Conservation (phyloP, 2,797 vertebrate genomes). For the Karalla daura region DNA sequence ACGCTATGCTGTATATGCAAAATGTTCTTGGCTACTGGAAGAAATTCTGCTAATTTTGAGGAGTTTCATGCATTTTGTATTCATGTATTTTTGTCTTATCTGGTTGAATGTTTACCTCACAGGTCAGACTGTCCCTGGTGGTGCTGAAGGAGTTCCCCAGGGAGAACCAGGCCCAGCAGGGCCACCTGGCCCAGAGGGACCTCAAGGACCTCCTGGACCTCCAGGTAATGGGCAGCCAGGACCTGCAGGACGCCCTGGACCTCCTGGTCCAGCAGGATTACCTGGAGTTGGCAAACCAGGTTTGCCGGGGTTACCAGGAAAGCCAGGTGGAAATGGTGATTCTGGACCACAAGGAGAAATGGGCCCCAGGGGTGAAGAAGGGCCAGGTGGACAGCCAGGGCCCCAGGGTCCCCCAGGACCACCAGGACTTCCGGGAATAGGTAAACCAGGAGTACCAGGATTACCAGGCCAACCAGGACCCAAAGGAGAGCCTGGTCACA, state of each 20-base stretch:
- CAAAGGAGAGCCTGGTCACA: constrained; percentile 94
- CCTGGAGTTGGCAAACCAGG: constrained; percentile 94
- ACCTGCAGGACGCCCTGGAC: constrained; percentile 89
- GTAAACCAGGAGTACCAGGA: constrained; percentile 91
- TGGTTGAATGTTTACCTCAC: constrained; percentile 18
- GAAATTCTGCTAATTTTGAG: no score
- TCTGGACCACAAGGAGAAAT: constrained; percentile 91
- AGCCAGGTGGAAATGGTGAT: constrained; percentile 90
- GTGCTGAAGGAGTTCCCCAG: constrained; percentile 76
- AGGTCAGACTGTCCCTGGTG: constrained; percentile 81
- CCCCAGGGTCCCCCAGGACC: constrained; percentile 90
- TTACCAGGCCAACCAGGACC: constrained; percentile 90
- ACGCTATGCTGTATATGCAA: no score
- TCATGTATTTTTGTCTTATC: neutral
- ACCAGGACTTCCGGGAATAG: constrained; percentile 91
- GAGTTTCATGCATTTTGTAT: neutral
- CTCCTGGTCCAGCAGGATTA: constrained; percentile 86
- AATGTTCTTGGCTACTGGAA: no score
- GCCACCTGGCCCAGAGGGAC: constrained; percentile 84
- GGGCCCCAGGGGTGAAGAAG: constrained; percentile 89
- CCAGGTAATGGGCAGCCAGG: constrained; percentile 91
- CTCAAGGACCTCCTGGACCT: constrained; percentile 88
- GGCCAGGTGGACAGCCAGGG: constrained; percentile 90
- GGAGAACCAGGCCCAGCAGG: constrained; percentile 83
- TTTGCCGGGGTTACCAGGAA: constrained; percentile 93